Conservation (phyloP, 2,797 vertebrate genomes). For the Cossypha polioptera region DNA sequence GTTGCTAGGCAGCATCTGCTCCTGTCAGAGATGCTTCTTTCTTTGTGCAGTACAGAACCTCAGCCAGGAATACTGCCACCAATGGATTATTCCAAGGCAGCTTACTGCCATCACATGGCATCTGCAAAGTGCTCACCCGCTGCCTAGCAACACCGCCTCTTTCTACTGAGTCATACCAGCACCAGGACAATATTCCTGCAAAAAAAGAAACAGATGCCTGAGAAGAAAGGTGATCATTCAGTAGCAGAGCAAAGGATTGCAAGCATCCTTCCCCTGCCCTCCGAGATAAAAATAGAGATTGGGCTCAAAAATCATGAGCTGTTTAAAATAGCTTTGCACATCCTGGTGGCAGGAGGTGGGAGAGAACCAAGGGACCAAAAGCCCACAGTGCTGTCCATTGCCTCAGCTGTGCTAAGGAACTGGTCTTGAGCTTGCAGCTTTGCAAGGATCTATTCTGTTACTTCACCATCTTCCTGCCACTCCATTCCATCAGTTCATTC, state of each 20-base stretch:
- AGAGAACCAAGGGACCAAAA: not conserved
- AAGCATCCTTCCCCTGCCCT: conserved; percentile 39
- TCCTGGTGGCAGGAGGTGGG: not conserved
- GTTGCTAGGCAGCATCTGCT: conserved; percentile 71
- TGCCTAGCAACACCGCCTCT: conserved; percentile 71
- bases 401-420: not conserved
- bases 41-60: conserved; percentile 37
- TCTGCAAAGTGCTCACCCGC: conserved; percentile 56
- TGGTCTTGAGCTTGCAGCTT: not conserved
- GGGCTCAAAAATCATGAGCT: conserved; percentile 28
- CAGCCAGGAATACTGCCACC: conserved; percentile 56
- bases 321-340: conserved; percentile 37
- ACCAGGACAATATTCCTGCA: conserved; percentile 57
- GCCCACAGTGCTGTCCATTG: not conserved
- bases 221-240: conserved; percentile 66
- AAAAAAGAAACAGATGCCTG: conserved; percentile 65
- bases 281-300: conserved; percentile 40
- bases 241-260: conserved; percentile 5
- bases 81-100: conserved; percentile 66
- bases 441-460: not conserved
- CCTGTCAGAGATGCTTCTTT: conserved; percentile 52
- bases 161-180: conserved; percentile 61
- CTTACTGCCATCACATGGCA: conserved; percentile 67
- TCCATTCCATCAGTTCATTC: not conserved
- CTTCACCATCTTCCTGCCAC: not conserved